Percentiles rank a stretch among this genome's conserved stretches.
Conservation (phyloP, 2,113 vertebrate species). For the Vombatus ursinus region DNA sequence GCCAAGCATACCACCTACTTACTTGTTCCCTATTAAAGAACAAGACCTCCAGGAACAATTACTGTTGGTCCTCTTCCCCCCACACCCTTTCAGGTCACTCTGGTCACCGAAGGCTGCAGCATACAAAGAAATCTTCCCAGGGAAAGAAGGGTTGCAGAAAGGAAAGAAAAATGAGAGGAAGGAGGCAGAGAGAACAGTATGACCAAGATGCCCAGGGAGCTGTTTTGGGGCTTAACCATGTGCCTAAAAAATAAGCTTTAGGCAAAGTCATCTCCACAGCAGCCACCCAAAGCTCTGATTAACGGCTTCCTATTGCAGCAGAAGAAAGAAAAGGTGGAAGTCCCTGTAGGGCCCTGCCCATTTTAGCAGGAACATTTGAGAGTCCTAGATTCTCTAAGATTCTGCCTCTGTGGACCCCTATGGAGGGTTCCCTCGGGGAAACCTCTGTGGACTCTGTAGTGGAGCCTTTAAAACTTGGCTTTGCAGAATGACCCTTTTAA, state of each 20-base stretch:
- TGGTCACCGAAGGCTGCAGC: not conserved
- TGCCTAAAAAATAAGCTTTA: not conserved
- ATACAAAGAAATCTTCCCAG: not conserved
- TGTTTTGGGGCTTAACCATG: not conserved
- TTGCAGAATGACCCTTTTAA: not conserved
- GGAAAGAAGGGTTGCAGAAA: not conserved
- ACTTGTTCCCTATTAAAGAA: not conserved
- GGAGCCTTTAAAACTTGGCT: not conserved
- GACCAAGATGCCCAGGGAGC: not conserved
- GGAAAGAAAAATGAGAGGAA: not conserved
- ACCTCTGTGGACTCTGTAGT: not conserved
- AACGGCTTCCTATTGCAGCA: not conserved
- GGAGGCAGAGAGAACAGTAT: not conserved
- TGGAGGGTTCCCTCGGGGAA: not conserved
- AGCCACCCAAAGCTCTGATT: not conserved
- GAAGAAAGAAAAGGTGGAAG: not conserved
- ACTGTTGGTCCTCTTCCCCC: not conserved
- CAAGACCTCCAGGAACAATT: not conserved
- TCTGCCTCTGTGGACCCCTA: not conserved
- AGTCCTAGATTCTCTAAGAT: not conserved
- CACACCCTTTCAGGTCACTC: not conserved
- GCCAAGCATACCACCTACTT: not conserved
- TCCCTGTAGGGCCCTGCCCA: not conserved
- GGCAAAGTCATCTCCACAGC: not conserved
- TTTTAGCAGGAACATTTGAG: not conserved